Evolutionary conservation across 2,113 vertebrate species (phyloP).

Genomic region (Budorcas taxicolor): DNA sequence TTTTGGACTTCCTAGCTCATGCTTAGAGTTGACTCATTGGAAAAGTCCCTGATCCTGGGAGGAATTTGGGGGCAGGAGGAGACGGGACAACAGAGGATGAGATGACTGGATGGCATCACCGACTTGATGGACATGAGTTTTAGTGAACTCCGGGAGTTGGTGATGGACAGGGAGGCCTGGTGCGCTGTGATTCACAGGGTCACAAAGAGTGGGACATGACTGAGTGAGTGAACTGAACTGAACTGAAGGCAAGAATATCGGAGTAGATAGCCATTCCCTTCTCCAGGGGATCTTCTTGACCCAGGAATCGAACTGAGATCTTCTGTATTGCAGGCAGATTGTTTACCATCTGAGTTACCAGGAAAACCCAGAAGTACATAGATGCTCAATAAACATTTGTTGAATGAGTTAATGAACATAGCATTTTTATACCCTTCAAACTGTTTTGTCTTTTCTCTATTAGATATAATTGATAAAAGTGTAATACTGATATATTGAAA

Average conservation of each 20-base stretch:
- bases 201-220: too few relatives aligned
- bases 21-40: too few relatives aligned
- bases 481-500: background rate
- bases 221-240: too few relatives aligned
- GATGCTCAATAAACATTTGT: background rate
- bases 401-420: background rate
- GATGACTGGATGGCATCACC: too few relatives aligned
- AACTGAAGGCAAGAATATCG: background rate
- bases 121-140: too few relatives aligned
- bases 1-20: background rate
- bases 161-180: too few relatives aligned
- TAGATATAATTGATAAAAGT: background rate
- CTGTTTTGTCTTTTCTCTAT: background rate
- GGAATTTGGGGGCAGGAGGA: too few relatives aligned
- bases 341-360: background rate
- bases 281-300: background rate
- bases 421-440: background rate
- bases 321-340: background rate
- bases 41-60: too few relatives aligned
- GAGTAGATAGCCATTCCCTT: background rate
- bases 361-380: background rate
- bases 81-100: too few relatives aligned
- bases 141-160: too few relatives aligned
- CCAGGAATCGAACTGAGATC: background rate
- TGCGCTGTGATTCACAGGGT: too few relatives aligned